Evolutionary conservation across 2,888 invertebrate species (phyloP), one percentile per base, ranked within the genome.

Genomic region (Agriotes lineatus): DNA sequence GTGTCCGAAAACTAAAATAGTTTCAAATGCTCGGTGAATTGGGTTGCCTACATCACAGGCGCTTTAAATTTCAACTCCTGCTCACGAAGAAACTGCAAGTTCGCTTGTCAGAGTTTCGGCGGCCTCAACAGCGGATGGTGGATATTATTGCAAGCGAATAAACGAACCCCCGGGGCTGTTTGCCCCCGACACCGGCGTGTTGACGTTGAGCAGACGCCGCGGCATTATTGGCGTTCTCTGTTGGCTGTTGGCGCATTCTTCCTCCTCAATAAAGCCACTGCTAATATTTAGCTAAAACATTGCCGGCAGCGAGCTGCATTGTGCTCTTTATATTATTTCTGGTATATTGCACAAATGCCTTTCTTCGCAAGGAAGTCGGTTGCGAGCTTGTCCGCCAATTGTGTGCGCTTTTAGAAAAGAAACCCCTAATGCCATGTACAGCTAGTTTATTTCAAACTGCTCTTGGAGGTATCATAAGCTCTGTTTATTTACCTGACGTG

Each of bases 181-280:
- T 78, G 75, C 70, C 67, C 69, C 67, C 57, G 71, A 72, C 77
- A 74, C 79, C 76, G 70, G 70, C 72, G 60, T 80, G 77, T 80
- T 81, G 80, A 79, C 77, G 73, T 74, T 76, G 75, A 75, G 74
- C 74, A 74, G 71, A 72, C 74, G 77, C 63, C 69, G 70, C 72
- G 70, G 76, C 74, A 77, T 80, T 80, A 80, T 80, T 80, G 80
- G 72, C 63, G 73, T 75, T 78, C 78, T 78, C 77, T 78, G 79
- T 78, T 79, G 78, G 58, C 59, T 64, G 59, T 64, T 37, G 59
- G 75, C 74, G 74, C 74, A 75, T 75, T 78, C 76, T 77, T 76
- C 78, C 74, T 76, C 68, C 69, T 77, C 78, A 78, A 79, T 79
- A 77, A 77, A 73, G 74, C 70, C 59, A 65, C 65, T 62, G 59